Evolutionary conservation across 2,797 vertebrate species (phyloP).

Genomic region (Erpetoichthys calabaricus): DNA sequence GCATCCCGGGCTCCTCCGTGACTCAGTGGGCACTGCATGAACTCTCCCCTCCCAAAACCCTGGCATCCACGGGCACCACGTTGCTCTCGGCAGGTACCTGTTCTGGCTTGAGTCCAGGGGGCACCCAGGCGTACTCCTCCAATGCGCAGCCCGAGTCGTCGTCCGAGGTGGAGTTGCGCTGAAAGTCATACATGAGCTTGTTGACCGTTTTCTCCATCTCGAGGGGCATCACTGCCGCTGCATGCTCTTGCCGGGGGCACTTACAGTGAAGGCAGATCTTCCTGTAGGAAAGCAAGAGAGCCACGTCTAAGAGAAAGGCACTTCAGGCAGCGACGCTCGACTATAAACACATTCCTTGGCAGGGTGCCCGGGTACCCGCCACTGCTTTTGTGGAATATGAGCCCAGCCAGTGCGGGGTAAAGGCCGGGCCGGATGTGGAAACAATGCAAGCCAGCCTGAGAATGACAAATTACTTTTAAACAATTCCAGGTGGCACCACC

Average conservation of each 20-base stretch:
- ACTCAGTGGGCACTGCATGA: too few relatives aligned
- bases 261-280: conserved; percentile 98
- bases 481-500: too few relatives aligned
- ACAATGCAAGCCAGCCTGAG: too few relatives aligned
- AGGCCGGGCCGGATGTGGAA: conserved; percentile 16
- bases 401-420: conserved; percentile 8
- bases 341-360: conserved; percentile 27
- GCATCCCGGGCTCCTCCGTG: too few relatives aligned
- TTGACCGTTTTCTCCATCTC: conserved; percentile 98
- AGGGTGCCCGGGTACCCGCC: conserved; percentile 21
- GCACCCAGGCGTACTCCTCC: conserved; percentile 96
- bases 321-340: conserved; percentile 12
- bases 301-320: conserved; percentile 10
- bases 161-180: conserved; percentile 94
- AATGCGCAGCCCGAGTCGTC: conserved; percentile 93
- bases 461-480: too few relatives aligned
- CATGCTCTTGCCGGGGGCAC: conserved; percentile 93
- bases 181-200: conserved; percentile 98
- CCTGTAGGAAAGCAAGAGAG: conserved; percentile 39
- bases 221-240: conserved; percentile 81
- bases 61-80: too few relatives aligned
- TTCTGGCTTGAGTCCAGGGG: conserved; percentile 89
- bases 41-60: too few relatives aligned
- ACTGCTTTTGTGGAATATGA: conserved; percentile 5
- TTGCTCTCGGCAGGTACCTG: conserved; percentile 55